Percentiles rank a stretch among this genome's conserved stretches.
Evolutionary conservation across 2,797 vertebrate species (phyloP).

Genomic region (Myiothlypis chrysogaster): DNA sequence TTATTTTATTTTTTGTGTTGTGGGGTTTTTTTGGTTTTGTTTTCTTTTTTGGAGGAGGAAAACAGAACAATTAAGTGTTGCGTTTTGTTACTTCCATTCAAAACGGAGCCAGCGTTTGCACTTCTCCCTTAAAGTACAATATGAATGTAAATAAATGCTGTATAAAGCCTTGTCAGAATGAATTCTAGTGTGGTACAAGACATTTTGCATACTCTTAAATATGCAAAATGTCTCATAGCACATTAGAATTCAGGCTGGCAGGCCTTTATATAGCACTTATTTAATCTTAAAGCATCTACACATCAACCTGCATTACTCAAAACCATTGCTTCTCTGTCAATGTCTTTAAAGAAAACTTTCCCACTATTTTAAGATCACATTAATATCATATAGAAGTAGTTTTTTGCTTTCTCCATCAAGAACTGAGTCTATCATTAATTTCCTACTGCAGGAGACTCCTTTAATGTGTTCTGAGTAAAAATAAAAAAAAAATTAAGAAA

Average conservation of each 20-base stretch:
- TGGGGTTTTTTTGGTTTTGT: constrained; percentile 73
- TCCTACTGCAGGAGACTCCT: background rate
- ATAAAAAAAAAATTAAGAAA: background rate
- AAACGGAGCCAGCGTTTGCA: constrained; percentile 13
- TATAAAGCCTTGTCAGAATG: constrained; percentile 76
- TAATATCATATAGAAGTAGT: constrained; percentile 53
- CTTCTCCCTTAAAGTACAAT: constrained; percentile 62
- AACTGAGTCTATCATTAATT: background rate
- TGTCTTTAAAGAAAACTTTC: constrained; percentile 75
- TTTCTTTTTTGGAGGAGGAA: constrained; percentile 59
- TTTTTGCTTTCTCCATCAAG: constrained; percentile 58
- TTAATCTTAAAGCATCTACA: constrained; percentile 77
- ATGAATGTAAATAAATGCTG: constrained; percentile 71
- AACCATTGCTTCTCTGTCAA: constrained; percentile 72
- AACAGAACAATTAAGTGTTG: background rate
- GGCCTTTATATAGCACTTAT: constrained; percentile 79
- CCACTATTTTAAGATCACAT: constrained; percentile 71
- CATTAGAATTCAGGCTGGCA: constrained; percentile 76
- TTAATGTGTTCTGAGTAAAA: background rate
- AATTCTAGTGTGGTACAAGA: constrained; percentile 69
- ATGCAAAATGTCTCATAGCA: constrained; percentile 74
- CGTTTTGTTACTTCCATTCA: constrained; percentile 56
- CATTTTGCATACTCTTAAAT: constrained; percentile 76
- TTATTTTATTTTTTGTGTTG: constrained; percentile 72
- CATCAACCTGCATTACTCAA: constrained; percentile 73